These are phyloP conservation scores for Nanorana parkeri DNA, from an alignment of 2,113 vertebrate genomes.

Conservation along the genomic window DNA sequence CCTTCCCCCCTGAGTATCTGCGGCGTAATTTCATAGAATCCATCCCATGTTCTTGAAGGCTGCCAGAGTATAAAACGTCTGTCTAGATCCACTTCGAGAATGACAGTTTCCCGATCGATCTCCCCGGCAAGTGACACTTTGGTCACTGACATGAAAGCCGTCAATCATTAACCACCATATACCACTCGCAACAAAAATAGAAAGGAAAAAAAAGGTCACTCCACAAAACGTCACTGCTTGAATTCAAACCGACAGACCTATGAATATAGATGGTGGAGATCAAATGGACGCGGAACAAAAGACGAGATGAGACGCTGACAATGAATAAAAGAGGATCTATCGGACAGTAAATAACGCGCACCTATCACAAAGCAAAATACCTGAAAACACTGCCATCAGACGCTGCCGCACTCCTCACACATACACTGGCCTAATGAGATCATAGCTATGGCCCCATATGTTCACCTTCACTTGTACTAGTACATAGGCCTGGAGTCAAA, in stretches of 20 bases:
- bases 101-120: not conserved
- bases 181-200: not conserved
- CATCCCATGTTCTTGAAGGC: conserved; percentile 3
- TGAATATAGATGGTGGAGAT: no score
- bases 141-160: not conserved
- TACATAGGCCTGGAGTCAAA: no score
- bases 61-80: not conserved
- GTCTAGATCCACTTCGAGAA: not conserved
- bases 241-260: no score
- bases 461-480: no score
- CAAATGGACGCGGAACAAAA: no score
- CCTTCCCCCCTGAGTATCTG: not conserved
- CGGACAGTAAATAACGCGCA: no score
- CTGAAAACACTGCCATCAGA: no score
- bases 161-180: conserved; percentile 37
- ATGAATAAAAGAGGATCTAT: no score
- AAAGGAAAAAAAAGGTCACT: not conserved
- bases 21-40: not conserved
- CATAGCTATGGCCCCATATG: no score
- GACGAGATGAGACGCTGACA: no score
- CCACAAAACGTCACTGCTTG: not conserved
- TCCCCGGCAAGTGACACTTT: not conserved
- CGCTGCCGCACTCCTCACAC: not conserved
- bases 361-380: no score
- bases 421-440: no score